Conservation (phyloP, 1,140 invertebrate genomes). For the Helicorthomorpha holstii region DNA sequence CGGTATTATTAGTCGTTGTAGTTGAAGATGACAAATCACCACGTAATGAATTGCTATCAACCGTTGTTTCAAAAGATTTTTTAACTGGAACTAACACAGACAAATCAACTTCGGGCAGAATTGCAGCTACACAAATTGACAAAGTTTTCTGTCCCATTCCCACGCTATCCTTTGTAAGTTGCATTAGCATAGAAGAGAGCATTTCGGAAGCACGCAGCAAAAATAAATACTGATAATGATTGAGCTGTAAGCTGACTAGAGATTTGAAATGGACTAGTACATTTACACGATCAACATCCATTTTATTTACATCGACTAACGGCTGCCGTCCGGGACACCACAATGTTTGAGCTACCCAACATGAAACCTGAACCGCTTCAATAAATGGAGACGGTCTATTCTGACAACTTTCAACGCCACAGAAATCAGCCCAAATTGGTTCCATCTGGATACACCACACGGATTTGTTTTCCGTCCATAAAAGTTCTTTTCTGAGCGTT, state of each 20-base stretch:
- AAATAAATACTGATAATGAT: conserved; percentile 86
- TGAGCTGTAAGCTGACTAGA: conserved; percentile 45
- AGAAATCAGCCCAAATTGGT: conserved; percentile 83
- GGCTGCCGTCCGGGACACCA: background rate
- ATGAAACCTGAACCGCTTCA: conserved; percentile 70
- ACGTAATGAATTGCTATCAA: conserved; percentile 58
- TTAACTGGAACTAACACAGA: conserved; percentile 69
- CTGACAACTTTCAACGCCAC: conserved; percentile 47
- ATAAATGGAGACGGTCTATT: conserved; percentile 66
- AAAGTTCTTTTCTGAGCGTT: conserved; percentile 27
- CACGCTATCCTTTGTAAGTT: conserved; percentile 52
- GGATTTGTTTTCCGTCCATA: conserved; percentile 66
- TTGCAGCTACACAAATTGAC: conserved; percentile 36
- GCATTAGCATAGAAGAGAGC: conserved; percentile 57
- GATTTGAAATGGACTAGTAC: conserved; percentile 12
- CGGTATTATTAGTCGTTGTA: background rate
- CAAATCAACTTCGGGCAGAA: conserved; percentile 67
- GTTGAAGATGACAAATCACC: conserved; percentile 46
- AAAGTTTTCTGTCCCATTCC: conserved; percentile 20
- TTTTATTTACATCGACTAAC: background rate
- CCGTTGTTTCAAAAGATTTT: conserved; percentile 43
- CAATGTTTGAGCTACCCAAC: conserved; percentile 43
- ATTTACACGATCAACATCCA: conserved; percentile 10
- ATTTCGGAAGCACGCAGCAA: conserved; percentile 64
- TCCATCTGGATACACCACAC: conserved; percentile 77